phyloP scores from a whole-genome alignment of 37 sponge, comb jelly and placozoan species.

The Petrosia ficiformis region DNA sequence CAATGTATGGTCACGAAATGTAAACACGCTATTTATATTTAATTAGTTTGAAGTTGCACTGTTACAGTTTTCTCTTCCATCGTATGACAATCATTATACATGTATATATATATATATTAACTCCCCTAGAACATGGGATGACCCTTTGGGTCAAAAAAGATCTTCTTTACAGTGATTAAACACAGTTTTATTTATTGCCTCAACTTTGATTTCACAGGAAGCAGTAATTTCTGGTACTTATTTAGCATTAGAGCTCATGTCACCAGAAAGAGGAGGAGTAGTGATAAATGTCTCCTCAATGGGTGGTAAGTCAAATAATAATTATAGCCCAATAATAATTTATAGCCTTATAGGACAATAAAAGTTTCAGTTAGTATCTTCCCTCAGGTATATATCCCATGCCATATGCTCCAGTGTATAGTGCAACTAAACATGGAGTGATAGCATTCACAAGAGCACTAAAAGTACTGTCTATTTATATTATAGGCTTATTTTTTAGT shows the following conservation, averaged over 20 bases:
- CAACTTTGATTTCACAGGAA: constrained; percentile 58
- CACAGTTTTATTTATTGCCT: no score
- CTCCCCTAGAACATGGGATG: no score
- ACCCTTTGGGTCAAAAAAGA: no score
- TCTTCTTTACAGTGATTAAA: no score
- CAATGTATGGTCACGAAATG: no score
- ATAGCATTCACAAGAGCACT: constrained; percentile 50
- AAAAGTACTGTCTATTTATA: background rate
- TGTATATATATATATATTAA: no score
- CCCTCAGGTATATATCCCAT: constrained; percentile 42
- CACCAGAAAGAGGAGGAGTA: constrained; percentile 49
- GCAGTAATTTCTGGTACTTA: constrained; percentile 60
- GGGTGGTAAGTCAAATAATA: constrained; percentile 44
- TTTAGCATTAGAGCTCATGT: constrained; percentile 73
- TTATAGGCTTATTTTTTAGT: background rate
- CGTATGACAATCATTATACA: no score
- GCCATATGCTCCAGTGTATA: constrained; percentile 48
- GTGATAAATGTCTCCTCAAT: constrained; percentile 77
- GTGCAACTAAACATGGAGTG: constrained; percentile 67
- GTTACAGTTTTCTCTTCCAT: no score
- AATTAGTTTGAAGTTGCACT: no score
- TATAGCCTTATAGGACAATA: no score
- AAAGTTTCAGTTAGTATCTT: background rate
- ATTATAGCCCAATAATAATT: background rate
- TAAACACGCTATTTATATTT: no score